Percentiles rank a stretch among this genome's conserved stretches.
Evolutionary conservation across 2,888 invertebrate species (phyloP).

Genomic region (Molorchus minor): DNA sequence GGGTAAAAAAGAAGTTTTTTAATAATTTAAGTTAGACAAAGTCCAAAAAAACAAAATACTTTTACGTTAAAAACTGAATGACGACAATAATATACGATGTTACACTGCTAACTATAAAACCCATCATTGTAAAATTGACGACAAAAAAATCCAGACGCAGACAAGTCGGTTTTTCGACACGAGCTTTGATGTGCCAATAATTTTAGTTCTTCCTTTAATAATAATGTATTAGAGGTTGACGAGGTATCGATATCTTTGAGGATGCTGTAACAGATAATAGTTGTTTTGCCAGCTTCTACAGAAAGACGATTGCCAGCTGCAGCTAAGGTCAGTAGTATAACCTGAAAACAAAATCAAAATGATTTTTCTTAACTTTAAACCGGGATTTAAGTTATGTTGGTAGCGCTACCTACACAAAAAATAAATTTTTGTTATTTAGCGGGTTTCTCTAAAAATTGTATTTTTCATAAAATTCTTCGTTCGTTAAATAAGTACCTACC

Average conservation of each 20-base stretch:
- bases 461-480: no score
- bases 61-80: slow-evolving; percentile 20
- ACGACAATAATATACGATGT: slow-evolving; percentile 31
- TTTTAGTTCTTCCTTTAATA: slow-evolving; percentile 23
- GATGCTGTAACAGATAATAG: slow-evolving; percentile 20
- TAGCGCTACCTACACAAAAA: no score
- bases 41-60: no score
- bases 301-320: slow-evolving; percentile 16
- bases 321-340: slow-evolving; percentile 17
- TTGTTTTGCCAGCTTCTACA: slow-evolving; percentile 20
- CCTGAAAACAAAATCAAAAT: no score
- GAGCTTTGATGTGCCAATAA: slow-evolving; percentile 20
- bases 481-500: no score
- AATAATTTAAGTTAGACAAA: no score
- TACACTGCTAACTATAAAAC: slow-evolving; percentile 25
- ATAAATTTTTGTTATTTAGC: no score
- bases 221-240: not conserved
- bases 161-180: slow-evolving; percentile 10
- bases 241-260: slow-evolving; percentile 16
- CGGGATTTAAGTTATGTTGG: no score
- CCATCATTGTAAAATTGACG: slow-evolving; percentile 27
- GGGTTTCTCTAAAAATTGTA: no score
- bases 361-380: no score
- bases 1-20: no score
- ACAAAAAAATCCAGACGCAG: slow-evolving; percentile 30